These are phyloP conservation scores for Magallana nippona DNA, from an alignment of 2,888 invertebrate species.

Conservation along the genomic window DNA sequence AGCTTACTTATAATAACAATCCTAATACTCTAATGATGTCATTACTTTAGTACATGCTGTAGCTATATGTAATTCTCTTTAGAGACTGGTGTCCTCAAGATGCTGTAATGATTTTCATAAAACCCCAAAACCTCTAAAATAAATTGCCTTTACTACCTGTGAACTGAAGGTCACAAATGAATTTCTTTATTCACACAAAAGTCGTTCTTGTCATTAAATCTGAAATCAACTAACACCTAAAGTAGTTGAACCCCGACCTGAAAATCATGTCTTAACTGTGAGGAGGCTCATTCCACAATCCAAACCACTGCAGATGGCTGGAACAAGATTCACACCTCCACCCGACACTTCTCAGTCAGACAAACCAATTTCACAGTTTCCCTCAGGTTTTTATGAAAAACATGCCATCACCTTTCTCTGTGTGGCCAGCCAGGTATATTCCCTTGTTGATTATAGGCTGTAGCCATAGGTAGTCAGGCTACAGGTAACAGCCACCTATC, in stretches of 20 bases:
- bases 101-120: too few species aligned
- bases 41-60: too few species aligned
- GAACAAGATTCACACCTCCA: background rate
- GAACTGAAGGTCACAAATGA: too few species aligned
- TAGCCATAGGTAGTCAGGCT: constrained; percentile 2
- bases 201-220: background rate
- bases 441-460: background rate
- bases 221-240: background rate
- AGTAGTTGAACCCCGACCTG: too few species aligned
- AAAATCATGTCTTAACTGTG: constrained; percentile 28
- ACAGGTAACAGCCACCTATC: background rate
- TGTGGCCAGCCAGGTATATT: constrained; percentile 11
- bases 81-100: too few species aligned
- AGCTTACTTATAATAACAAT: too few species aligned
- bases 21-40: too few species aligned
- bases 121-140: too few species aligned
- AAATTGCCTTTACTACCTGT: too few species aligned
- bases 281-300: background rate
- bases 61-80: too few species aligned
- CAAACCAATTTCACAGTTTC: constrained; percentile 19
- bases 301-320: background rate
- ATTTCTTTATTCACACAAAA: too few species aligned
- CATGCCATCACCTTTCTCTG: constrained; percentile 16
- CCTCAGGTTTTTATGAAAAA: background rate
- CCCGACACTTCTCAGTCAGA: background rate